A percentile compares a stretch with the other conserved stretches of the same genome.
phyloP scores from a whole-genome alignment of 2,888 invertebrate genomes.

The Stegana nigrithorax region DNA sequence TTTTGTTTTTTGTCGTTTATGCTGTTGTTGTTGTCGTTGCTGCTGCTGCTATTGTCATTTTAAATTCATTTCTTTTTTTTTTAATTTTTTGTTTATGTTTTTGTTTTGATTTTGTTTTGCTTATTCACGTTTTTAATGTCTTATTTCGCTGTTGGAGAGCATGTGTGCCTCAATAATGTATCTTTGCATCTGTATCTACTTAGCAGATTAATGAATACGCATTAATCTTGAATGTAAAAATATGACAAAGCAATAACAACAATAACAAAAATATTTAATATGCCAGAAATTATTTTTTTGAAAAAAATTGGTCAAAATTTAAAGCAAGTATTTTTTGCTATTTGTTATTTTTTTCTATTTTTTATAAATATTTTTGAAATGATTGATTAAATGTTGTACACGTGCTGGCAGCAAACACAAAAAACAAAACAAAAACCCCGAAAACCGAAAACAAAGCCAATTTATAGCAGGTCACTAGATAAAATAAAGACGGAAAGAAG shows the following conservation, averaged over 20 bases:
- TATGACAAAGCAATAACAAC: neutral
- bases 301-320: neutral
- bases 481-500: neutral
- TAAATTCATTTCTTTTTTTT: neutral
- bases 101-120: too few species aligned
- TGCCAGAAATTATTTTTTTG: too few species aligned
- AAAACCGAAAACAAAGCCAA: neutral
- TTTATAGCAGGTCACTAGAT: neutral
- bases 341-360: neutral
- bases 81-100: neutral
- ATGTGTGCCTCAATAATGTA: too few species aligned
- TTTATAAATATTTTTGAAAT: neutral
- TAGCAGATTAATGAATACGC: neutral
- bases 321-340: neutral
- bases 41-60: too few species aligned
- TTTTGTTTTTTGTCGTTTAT: too few species aligned
- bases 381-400: neutral
- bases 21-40: too few species aligned
- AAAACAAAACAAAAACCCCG: too few species aligned
- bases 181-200: too few species aligned
- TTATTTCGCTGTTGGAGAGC: too few species aligned
- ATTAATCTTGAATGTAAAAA: neutral
- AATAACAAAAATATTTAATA: neutral
- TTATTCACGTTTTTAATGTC: too few species aligned
- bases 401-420: neutral